Evolutionary conservation across 2,797 vertebrate genomes (phyloP).

Genomic region (Echeneis naucrates): DNA sequence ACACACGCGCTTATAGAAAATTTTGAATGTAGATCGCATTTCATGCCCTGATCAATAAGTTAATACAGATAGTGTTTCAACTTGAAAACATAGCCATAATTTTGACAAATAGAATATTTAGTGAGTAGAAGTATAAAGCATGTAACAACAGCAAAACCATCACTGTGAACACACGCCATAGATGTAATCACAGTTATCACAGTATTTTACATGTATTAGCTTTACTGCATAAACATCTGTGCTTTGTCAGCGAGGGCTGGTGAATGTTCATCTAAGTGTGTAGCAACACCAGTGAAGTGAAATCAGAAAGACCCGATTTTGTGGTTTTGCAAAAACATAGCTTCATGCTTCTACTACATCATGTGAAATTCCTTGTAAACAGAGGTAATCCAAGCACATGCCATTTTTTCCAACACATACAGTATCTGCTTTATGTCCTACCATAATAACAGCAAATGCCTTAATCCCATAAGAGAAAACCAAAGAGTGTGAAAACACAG

Average conservation of each 20-base stretch:
- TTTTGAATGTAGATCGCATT: background rate
- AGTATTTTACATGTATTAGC: constrained; percentile 44
- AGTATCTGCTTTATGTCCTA: constrained; percentile 53
- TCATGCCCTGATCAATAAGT: background rate
- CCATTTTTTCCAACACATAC: constrained; percentile 44
- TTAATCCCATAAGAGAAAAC: constrained; percentile 8
- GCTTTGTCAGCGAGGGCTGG: constrained; percentile 50
- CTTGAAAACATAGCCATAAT: constrained; percentile 15
- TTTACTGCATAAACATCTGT: constrained; percentile 63
- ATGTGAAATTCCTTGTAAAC: constrained; percentile 61
- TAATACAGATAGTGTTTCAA: background rate
- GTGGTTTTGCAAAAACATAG: constrained; percentile 45
- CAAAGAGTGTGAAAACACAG: constrained; percentile 13
- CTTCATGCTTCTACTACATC: constrained; percentile 41
- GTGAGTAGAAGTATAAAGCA: constrained; percentile 17
- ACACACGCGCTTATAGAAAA: no score
- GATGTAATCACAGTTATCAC: constrained; percentile 54
- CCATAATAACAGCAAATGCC: constrained; percentile 21
- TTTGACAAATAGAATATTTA: constrained; percentile 36
- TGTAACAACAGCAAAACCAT: constrained; percentile 39
- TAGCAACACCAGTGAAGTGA: constrained; percentile 22
- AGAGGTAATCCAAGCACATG: constrained; percentile 52
- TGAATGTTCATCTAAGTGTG: constrained; percentile 18
- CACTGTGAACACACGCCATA: constrained; percentile 13
- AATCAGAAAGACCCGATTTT: constrained; percentile 47